Evolutionary conservation across 35 echinoderm and acorn worm genomes (phyloP).

Genomic region (Apostichopus californicus): DNA sequence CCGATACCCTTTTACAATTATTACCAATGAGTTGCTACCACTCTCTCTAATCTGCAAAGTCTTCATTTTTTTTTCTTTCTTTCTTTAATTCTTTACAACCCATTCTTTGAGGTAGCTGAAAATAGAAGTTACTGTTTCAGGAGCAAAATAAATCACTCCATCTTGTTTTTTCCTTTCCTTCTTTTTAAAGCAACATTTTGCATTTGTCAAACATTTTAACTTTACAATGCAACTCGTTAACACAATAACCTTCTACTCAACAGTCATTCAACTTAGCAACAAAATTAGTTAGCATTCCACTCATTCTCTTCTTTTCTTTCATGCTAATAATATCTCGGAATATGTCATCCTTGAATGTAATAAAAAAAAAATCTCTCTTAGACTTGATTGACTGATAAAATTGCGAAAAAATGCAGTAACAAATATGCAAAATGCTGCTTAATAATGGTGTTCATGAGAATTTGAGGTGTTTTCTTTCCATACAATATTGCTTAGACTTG

Average conservation of each 20-base stretch:
- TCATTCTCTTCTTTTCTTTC: too few relatives aligned
- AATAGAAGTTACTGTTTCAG: conserved; percentile 36
- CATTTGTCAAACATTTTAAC: too few relatives aligned
- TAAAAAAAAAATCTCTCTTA: not conserved
- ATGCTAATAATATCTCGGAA: too few relatives aligned
- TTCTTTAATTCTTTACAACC: not conserved
- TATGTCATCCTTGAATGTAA: too few relatives aligned
- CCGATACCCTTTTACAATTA: not conserved
- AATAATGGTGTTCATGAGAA: not conserved
- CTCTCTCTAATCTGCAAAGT: not conserved
- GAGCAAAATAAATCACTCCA: not conserved
- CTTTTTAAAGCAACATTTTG: too few relatives aligned
- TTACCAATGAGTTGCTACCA: not conserved
- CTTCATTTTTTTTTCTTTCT: not conserved
- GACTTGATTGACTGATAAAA: not conserved
- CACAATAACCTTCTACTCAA: too few relatives aligned
- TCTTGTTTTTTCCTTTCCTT: not conserved
- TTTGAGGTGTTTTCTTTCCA: not conserved
- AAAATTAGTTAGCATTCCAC: too few relatives aligned
- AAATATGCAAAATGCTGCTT: too few relatives aligned
- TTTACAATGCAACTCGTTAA: too few relatives aligned
- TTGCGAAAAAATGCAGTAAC: too few relatives aligned
- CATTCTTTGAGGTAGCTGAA: conserved; percentile 5
- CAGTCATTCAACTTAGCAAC: too few relatives aligned
- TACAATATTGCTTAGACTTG: not conserved